These are phyloP conservation scores for Eurois occulta DNA, from an alignment of 2,888 invertebrate genomes.

Conservation along the genomic window DNA sequence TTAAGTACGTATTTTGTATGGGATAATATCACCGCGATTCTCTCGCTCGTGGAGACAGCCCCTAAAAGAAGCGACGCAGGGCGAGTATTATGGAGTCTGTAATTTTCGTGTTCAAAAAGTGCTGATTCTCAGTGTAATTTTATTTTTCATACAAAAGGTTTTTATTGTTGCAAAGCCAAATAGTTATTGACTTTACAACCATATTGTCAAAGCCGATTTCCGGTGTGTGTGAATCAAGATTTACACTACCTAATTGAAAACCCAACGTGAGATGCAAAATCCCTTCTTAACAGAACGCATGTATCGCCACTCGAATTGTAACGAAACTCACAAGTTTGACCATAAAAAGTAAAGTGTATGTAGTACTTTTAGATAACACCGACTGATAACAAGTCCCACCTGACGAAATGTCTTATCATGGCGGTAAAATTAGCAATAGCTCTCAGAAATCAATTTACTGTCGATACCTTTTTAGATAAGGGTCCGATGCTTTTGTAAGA, in stretches of 20 bases:
- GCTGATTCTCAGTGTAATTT: neutral
- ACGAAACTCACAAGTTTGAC: slow-evolving; percentile 3
- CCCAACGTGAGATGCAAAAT: neutral
- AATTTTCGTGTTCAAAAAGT: neutral
- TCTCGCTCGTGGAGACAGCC: too few species aligned
- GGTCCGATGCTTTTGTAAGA: neutral
- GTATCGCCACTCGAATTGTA: slow-evolving; percentile 10
- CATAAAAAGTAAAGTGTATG: slow-evolving; percentile 19
- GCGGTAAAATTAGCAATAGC: neutral
- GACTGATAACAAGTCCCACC: slow-evolving; percentile 26
- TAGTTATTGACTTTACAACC: neutral
- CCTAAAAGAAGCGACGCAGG: neutral
- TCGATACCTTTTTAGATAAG: slow-evolving; percentile 6
- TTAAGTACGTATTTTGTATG: too few species aligned
- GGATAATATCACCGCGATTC: too few species aligned
- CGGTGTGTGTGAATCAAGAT: too few species aligned
- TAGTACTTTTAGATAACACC: slow-evolving; percentile 15
- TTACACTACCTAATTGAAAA: neutral
- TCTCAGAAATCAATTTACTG: slow-evolving; percentile 15
- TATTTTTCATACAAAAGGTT: neutral
- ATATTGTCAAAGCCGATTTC: neutral
- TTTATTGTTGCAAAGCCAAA: neutral
- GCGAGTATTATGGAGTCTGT: neutral
- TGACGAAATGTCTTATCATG: neutral
- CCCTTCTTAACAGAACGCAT: neutral